phyloP scores from a whole-genome alignment of 2,797 vertebrate species.

The Garrulus glandarius region DNA sequence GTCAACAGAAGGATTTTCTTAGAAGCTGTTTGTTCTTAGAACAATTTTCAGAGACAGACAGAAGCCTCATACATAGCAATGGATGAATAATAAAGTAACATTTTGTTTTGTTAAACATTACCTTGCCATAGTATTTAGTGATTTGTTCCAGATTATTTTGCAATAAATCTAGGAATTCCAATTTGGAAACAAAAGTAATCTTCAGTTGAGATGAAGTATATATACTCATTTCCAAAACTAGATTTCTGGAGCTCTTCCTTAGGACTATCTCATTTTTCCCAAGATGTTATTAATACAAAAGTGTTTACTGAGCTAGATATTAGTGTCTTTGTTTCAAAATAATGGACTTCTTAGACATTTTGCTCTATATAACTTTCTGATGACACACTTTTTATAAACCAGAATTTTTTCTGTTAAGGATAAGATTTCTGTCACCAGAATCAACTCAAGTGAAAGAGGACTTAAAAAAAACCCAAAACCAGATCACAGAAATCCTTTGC shows the following conservation, averaged over 20 bases:
- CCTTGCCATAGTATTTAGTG: neutral
- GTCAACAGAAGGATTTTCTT: neutral
- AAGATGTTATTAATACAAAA: neutral
- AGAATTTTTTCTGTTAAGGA: neutral
- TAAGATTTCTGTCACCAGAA: neutral
- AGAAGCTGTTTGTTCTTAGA: neutral
- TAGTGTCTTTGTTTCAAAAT: neutral
- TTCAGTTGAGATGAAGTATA: neutral
- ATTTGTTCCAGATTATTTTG: conserved; percentile 12
- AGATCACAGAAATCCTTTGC: neutral
- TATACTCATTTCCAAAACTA: neutral
- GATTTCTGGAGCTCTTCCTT: neutral
- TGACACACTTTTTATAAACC: neutral
- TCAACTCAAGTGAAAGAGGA: neutral
- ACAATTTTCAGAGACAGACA: neutral
- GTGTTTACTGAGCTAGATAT: neutral
- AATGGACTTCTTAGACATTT: neutral
- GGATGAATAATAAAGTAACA: neutral
- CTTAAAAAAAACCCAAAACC: neutral
- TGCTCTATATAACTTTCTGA: neutral
- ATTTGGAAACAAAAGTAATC: neutral
- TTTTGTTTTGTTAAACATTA: neutral
- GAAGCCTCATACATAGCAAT: neutral
- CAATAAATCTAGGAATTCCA: neutral
- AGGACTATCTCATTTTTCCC: neutral